phyloP scores from a whole-genome alignment of 2,113 vertebrate genomes.

The Equus quagga region DNA sequence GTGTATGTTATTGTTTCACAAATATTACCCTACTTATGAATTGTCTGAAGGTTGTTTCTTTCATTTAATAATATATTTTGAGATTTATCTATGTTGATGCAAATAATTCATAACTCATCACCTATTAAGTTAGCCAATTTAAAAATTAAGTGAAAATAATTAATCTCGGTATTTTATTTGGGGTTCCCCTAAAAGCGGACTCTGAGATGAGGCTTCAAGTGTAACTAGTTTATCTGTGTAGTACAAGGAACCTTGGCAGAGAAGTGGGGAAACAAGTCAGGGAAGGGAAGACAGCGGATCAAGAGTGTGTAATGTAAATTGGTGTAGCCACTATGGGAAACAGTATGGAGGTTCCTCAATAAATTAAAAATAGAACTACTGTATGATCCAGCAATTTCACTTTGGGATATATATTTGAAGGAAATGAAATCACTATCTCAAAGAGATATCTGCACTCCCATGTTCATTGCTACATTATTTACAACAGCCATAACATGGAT shows the following conservation, averaged over 20 bases:
- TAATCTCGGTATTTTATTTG: background rate
- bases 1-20: background rate
- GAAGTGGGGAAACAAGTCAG: background rate
- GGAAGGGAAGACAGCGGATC: background rate
- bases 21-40: background rate
- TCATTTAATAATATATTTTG: background rate
- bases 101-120: background rate
- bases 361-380: background rate
- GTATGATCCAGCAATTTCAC: background rate
- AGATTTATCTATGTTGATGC: background rate
- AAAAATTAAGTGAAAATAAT: background rate
- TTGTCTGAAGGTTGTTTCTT: background rate
- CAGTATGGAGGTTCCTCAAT: background rate
- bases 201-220: background rate
- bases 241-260: background rate
- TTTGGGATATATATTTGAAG: background rate
- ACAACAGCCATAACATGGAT: background rate
- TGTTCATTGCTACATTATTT: background rate
- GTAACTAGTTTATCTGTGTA: background rate
- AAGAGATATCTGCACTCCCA: background rate
- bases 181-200: background rate
- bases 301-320: background rate
- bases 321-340: background rate
- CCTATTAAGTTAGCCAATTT: background rate
- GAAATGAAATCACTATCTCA: background rate